These are phyloP conservation scores for Tadarida brasiliensis DNA, from an alignment of 2,797 vertebrate species.

Conservation along the genomic window DNA sequence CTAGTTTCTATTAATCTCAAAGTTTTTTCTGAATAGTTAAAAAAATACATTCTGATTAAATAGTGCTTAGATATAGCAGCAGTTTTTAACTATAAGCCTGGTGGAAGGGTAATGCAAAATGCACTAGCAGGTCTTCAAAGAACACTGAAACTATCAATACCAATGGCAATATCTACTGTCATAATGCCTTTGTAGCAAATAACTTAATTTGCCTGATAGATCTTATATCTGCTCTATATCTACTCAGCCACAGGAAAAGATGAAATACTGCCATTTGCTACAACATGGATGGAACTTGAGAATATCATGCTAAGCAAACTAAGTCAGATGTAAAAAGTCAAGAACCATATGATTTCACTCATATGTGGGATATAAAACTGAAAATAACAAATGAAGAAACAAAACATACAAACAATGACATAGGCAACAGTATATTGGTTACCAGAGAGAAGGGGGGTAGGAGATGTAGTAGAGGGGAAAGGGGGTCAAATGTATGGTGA, in stretches of 20 bases:
- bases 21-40: background rate
- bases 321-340: background rate
- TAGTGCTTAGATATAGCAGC: background rate
- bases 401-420: background rate
- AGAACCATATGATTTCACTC: background rate
- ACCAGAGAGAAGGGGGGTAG: no score
- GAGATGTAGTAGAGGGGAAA: background rate
- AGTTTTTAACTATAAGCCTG: background rate
- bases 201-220: slow-evolving; percentile 12
- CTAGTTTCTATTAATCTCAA: slow-evolving; percentile 15
- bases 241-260: background rate
- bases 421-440: background rate
- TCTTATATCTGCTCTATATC: background rate
- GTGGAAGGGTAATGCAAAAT: background rate
- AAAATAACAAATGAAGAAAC: background rate
- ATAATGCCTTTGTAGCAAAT: background rate
- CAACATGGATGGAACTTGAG: background rate
- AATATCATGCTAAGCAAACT: background rate
- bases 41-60: slow-evolving; percentile 40
- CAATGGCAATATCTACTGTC: background rate
- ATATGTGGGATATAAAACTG: background rate
- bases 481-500: background rate
- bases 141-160: background rate
- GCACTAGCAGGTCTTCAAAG: background rate
- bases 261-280: background rate